Evolutionary conservation across 1,140 invertebrate species (phyloP).

Genomic region (Nylanderia fulva): DNA sequence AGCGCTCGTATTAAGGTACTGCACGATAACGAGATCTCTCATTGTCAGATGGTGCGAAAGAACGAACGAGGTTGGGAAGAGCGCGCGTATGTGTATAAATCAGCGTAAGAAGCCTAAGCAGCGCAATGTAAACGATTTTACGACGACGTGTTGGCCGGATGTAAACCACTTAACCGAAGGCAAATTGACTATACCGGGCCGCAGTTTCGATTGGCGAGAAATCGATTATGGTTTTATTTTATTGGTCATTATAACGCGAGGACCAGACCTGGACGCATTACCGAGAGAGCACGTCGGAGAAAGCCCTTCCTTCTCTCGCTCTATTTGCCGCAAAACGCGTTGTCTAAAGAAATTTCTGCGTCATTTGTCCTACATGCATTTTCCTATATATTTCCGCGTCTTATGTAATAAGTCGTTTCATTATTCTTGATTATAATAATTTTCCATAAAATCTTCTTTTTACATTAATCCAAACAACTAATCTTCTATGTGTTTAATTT

Average conservation of each 20-base stretch:
- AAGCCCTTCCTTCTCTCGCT: slow-evolving; percentile 19
- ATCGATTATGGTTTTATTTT: slow-evolving; percentile 81
- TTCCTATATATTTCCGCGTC: not conserved
- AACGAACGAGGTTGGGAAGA: not conserved
- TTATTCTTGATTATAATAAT: too few relatives aligned
- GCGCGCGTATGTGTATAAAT: slow-evolving; percentile 69
- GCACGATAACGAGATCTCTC: slow-evolving; percentile 49
- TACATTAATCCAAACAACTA: too few relatives aligned
- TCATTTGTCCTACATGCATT: not conserved
- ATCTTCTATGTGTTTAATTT: not conserved
- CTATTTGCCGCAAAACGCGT: not conserved
- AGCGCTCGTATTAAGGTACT: slow-evolving; percentile 24
- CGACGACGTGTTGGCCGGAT: slow-evolving; percentile 73
- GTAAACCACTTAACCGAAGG: slow-evolving; percentile 79
- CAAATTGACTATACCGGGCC: slow-evolving; percentile 76
- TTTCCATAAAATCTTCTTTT: too few relatives aligned
- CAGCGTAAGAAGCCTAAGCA: slow-evolving; percentile 74
- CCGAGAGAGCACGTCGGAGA: slow-evolving; percentile 68
- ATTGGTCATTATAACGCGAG: slow-evolving; percentile 80
- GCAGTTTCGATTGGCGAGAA: slow-evolving; percentile 77
- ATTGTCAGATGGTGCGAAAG: slow-evolving; percentile 24
- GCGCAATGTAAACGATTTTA: slow-evolving; percentile 77
- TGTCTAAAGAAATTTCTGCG: not conserved
- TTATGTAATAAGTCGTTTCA: not conserved
- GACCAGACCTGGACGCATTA: slow-evolving; percentile 74